Base-by-base conservation (phyloP, 2,888 invertebrate genomes). In the Tholera decimalis region DNA sequence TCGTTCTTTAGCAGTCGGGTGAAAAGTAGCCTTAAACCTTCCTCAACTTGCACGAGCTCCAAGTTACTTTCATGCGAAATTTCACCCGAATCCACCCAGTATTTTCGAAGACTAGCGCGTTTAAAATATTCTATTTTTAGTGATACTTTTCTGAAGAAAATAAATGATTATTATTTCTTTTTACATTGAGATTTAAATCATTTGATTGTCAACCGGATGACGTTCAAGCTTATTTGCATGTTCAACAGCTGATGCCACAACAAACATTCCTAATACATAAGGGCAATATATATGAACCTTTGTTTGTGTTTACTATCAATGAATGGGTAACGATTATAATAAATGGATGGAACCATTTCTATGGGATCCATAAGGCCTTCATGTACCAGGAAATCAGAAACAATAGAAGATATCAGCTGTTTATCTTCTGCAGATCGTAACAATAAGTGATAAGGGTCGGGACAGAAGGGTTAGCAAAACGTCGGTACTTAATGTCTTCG, bases 361-460 rank as follows among this genome's bases (percentile, higher is more conserved):
- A 62, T 26, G 22, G 22, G n/a, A 46, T 11, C 22, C 35, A 28
- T 66, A 49, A 18, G 33, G 15, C 37, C 11, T 62, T 28, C 53
- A 30, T 61, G 57, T 77, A 79, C 79, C 58, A 79, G 77, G 77
- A 56, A 44, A 76, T 67, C 79, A 79, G 76, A 56, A 60, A 74
- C 53, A 73, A 64, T 70, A 73, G 74, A 24, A 60, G 67, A 35
- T 64, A 76, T 67, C 67, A 73, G 61, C 58, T 67, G 79, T 79
- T 69, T 69, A 76, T 78, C 63, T 73, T 73, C 62, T 44, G 22
- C 24, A 57, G 70, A 55, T 77, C 67, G 62, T 79, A 79, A 79
- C 77, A 77, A 67, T 77, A 76, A 63, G 64, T 79, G 79, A 79
- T 76, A 73, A 79, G 77, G 79, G 76, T 79, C 43, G 37, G 57